These are phyloP conservation scores for Lampropteryx suffumata DNA, from an alignment of 2,888 invertebrate genomes.

Conservation along the genomic window DNA sequence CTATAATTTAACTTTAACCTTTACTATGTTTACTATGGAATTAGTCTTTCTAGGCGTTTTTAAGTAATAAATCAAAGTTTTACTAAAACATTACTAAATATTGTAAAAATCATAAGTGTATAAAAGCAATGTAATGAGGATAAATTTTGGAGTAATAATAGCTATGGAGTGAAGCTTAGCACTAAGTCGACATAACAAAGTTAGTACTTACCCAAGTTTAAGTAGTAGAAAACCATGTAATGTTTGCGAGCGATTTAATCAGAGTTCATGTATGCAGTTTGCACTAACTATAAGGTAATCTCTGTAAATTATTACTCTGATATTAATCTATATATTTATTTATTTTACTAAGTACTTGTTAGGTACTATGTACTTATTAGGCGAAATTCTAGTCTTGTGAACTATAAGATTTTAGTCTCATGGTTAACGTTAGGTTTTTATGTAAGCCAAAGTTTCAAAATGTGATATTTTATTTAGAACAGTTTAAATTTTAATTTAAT, in stretches of 20 bases:
- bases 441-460: conserved; percentile 36
- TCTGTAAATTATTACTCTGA: conserved; percentile 16
- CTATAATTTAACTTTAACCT: conserved; percentile 11
- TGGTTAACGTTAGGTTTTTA: conserved; percentile 30
- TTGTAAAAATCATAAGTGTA: conserved; percentile 16
- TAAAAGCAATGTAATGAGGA: conserved; percentile 5
- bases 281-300: neutral
- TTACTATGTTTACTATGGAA: conserved; percentile 20
- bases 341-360: no score
- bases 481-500: conserved; percentile 22
- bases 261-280: neutral
- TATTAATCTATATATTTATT: conserved; percentile 12
- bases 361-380: no score
- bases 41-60: conserved; percentile 30
- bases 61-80: conserved; percentile 25
- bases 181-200: no score
- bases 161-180: neutral
- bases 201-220: no score
- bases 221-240: no score
- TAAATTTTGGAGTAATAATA: conserved; percentile 9
- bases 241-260: conserved; percentile 2
- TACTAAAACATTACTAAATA: conserved; percentile 10
- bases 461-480: conserved; percentile 39
- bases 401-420: conserved; percentile 19
- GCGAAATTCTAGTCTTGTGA: conserved; percentile 21